These are phyloP conservation scores for Drosophila mimetica DNA, from an alignment of 2,888 invertebrate species.

Conservation along the genomic window DNA sequence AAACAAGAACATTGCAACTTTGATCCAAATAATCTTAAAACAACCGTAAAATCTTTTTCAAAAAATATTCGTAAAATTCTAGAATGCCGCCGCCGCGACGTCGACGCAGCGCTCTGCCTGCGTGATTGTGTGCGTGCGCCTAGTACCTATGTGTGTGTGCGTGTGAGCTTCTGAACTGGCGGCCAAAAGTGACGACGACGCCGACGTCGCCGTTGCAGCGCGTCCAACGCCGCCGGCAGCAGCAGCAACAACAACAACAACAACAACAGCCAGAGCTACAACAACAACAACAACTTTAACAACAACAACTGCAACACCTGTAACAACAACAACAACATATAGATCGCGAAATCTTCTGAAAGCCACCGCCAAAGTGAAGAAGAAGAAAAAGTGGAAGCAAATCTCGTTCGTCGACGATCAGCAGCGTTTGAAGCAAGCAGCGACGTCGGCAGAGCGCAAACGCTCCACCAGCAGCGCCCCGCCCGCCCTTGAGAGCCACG, in stretches of 20 bases:
- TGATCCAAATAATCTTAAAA: background rate
- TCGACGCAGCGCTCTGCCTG: conserved; percentile 66
- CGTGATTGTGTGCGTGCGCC: conserved; percentile 54
- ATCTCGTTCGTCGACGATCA: conserved; percentile 72
- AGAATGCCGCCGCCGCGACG: conserved; percentile 67
- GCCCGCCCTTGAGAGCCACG: conserved; percentile 59
- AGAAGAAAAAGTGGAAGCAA: conserved; percentile 80
- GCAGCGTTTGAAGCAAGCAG: conserved; percentile 45
- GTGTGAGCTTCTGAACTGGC: conserved; percentile 70
- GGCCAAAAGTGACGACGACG: conserved; percentile 74
- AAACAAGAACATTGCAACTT: too few species aligned
- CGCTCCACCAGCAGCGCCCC: conserved; percentile 74
- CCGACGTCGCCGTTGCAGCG: conserved; percentile 59
- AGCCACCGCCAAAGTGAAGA: conserved; percentile 79
- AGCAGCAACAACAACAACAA: conserved; percentile 32
- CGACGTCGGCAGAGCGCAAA: conserved; percentile 48
- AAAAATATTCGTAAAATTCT: conserved; percentile 12
- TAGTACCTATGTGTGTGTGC: conserved; percentile 50
- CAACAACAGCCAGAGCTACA: conserved; percentile 36
- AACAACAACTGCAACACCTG: conserved; percentile 29
- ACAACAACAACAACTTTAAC: conserved; percentile 33
- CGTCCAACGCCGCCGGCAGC: conserved; percentile 56
- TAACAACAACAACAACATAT: conserved; percentile 50
- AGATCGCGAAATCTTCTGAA: conserved; percentile 73
- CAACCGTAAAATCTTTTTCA: background rate